Evolutionary conservation across 37 sponge, comb jelly and placozoan genomes (phyloP).

Genomic region (Cliona cf. orientalis): DNA sequence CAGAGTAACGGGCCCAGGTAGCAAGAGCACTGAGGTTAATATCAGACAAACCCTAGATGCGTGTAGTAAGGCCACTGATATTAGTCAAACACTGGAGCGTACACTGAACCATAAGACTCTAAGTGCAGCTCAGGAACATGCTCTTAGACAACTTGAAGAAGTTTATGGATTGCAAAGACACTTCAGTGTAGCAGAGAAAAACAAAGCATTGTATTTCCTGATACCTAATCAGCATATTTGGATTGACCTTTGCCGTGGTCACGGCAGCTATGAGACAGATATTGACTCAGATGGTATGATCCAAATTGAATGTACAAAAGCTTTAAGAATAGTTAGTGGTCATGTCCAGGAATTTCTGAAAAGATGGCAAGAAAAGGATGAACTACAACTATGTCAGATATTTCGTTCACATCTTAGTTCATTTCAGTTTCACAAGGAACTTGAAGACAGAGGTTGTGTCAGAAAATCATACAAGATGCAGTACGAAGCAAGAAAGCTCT

Average conservation of each 20-base stretch:
- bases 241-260: no score
- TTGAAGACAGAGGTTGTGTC: background rate
- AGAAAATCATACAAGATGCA: background rate
- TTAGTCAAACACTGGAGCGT: no score
- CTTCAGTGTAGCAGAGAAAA: background rate
- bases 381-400: background rate
- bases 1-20: background rate
- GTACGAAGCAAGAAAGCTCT: background rate
- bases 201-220: background rate
- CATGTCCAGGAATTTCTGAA: background rate
- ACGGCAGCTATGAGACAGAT: background rate
- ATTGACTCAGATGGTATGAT: slow-evolving; percentile 32
- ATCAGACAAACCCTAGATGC: no score
- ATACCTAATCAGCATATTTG: no score
- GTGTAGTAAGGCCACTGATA: no score
- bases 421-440: slow-evolving; percentile 5
- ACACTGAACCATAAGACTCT: no score
- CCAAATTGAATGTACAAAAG: background rate
- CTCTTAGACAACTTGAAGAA: background rate
- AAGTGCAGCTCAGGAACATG: no score
- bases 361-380: background rate
- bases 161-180: slow-evolving; percentile 21
- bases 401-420: background rate
- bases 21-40: no score
- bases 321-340: background rate